Evolutionary conservation across 2,888 invertebrate genomes (phyloP), one percentile per base, ranked within the genome.

Genomic region (Ectropis crepuscularia): DNA sequence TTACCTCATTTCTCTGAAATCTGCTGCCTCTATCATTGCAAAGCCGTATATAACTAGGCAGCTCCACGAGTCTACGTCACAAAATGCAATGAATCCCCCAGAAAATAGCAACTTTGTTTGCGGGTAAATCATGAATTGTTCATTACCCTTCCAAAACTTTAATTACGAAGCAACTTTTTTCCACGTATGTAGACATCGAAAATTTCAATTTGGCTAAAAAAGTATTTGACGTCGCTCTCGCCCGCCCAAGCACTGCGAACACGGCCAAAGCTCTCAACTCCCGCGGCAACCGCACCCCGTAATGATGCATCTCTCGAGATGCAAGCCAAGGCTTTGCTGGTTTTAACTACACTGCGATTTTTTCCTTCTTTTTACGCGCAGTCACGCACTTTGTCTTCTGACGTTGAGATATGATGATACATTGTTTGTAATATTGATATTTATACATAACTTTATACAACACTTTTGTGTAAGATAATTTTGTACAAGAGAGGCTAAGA

Each of bases 241-340:
- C 73, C 68, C 70, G 69, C 74, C 58, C 65, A 6, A 55, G 6
- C 57, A 60, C 49, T 53, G 6, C 66, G 37, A 38, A 61, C 70
- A 38, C 62, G 59, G 60, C 66, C 66, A 69, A 73, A 75, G 69
- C 78, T 76, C 81, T 80, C 72, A 69, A 73, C 73, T 78, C 80
- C 81, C 74, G 81, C 81, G 81, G 81, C 79, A 77, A 76, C 81
- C 83, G 79, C 81, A 82, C 80, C 71, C 81, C 82, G 82, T 92
- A 92, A 92, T 91, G 91, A 92, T 87, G 89, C 88, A 88, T 85
- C 92, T 89, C 86, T 80, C 79, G 89, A 89, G 87, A 88, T 86
- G 85, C 86, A 82, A 77, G 76, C 80, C 73, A 80, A 80, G 77
- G 73, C 82, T 81, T 80, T 82, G 81, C 82, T 82, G 84, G 86